Percentiles rank a stretch among this genome's conserved stretches.
Conservation (phyloP, 2,797 vertebrate genomes). For the Limnodromus scolopaceus region DNA sequence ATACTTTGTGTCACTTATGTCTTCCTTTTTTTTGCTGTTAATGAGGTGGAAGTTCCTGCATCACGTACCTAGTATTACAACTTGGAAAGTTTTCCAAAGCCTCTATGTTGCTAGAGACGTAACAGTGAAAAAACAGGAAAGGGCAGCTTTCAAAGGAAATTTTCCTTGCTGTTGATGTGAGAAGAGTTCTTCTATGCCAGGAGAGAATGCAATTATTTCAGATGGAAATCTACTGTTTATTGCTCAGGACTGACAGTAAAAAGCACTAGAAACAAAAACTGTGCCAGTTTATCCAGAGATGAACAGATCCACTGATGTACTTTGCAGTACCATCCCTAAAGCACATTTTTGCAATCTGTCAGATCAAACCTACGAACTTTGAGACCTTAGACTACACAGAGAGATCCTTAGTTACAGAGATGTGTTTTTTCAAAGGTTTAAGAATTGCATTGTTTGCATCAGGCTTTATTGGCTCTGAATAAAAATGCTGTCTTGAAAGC, state of each 20-base stretch:
- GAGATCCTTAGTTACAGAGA: neutral
- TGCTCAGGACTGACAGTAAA: neutral
- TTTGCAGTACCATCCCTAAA: neutral
- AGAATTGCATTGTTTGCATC: neutral
- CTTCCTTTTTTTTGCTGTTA: neutral
- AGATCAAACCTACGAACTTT: neutral
- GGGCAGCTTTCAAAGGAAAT: neutral
- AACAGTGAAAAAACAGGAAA: neutral
- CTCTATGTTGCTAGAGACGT: too few relatives aligned
- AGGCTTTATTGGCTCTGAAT: neutral
- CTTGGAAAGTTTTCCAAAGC: neutral
- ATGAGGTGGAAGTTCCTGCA: neutral
- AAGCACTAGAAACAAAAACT: neutral
- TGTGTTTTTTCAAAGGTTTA: neutral
- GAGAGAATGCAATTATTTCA: neutral
- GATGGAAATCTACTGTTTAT: neutral
- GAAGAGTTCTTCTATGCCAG: neutral
- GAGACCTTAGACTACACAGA: neutral
- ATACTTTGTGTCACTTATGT: rapidly evolving
- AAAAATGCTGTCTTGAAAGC: neutral
- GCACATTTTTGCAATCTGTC: neutral
- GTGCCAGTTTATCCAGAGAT: neutral
- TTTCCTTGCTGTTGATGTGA: neutral
- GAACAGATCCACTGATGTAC: neutral
- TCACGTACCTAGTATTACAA: neutral